Evolutionary conservation across 2,113 vertebrate genomes (phyloP).

Genomic region (Cranoglanis bouderius): DNA sequence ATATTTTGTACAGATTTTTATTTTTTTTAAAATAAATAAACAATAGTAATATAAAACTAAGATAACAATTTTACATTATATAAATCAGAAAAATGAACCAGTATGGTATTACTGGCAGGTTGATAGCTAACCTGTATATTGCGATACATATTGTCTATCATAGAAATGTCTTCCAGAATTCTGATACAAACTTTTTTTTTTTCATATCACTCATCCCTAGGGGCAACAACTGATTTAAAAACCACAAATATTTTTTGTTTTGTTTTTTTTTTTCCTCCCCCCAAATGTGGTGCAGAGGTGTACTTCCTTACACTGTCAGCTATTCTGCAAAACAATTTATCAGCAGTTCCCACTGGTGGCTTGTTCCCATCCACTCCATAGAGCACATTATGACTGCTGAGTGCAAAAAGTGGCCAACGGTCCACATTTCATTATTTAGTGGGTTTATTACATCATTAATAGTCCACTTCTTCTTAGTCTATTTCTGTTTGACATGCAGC

Average conservation of each 20-base stretch:
- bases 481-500: neutral
- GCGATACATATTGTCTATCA: neutral
- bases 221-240: neutral
- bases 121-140: neutral
- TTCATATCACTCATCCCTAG: neutral
- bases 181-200: neutral
- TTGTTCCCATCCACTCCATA: neutral
- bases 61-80: neutral
- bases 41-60: neutral
- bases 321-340: neutral
- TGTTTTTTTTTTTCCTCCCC: neutral
- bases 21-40: neutral
- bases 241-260: neutral
- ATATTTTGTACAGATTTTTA: too few relatives aligned
- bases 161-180: neutral
- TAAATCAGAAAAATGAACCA: neutral
- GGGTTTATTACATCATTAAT: neutral
- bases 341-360: neutral
- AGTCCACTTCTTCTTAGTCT: neutral
- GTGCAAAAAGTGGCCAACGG: neutral
- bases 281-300: neutral
- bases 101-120: neutral
- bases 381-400: neutral
- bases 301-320: neutral
- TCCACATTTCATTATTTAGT: neutral